Evolutionary conservation across 2,888 invertebrate genomes (phyloP), one percentile per base, ranked within the genome.

Genomic region (Mesorhabditis belari): DNA sequence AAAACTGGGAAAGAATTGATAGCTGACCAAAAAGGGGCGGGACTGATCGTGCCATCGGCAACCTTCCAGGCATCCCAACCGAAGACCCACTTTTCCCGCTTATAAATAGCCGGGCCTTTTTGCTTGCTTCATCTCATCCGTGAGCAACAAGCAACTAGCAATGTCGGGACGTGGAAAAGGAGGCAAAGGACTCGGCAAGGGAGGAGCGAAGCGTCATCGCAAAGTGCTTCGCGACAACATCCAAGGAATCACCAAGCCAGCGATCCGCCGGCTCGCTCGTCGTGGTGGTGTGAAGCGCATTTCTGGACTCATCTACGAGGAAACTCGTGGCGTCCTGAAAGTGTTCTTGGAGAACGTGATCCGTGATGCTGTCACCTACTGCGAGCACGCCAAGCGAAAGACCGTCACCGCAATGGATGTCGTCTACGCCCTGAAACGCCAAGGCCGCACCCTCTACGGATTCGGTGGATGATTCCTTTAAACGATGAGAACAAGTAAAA

Each of bases 401-500:
- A 91, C 90, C 1, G 90, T 90, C 52, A 90, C 90, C 0, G 89
- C 90, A 19, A 90, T 90, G 90, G 90, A 90, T 74, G 88, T 91
- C 12, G 89, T 90, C 55, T 91, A 90, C 64, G 77, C 77, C 55
- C 70, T 78, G 65, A 77, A 78, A 63, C 69, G 77, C 24, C 77
- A 78, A 64, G 77, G 78, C 58, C 68, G 76, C 57, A 77, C 78
- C 58, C 76, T 78, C 63, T 78, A 78, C 73, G 78, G 78, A 58
- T 78, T 78, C 70, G 77, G 77, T 62, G 77, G 77, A 70, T 73
- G n/a, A n/a, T n/a, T n/a, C n/a, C n/a, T n/a, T n/a, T n/a, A n/a
- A n/a, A n/a, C n/a, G n/a, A n/a, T n/a, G n/a, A n/a, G n/a, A n/a
- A n/a, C n/a, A n/a, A n/a, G n/a, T n/a, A n/a, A n/a, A n/a, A n/a